Evolutionary conservation across 1,140 invertebrate genomes (phyloP).

Genomic region (Chironomus tepperi): DNA sequence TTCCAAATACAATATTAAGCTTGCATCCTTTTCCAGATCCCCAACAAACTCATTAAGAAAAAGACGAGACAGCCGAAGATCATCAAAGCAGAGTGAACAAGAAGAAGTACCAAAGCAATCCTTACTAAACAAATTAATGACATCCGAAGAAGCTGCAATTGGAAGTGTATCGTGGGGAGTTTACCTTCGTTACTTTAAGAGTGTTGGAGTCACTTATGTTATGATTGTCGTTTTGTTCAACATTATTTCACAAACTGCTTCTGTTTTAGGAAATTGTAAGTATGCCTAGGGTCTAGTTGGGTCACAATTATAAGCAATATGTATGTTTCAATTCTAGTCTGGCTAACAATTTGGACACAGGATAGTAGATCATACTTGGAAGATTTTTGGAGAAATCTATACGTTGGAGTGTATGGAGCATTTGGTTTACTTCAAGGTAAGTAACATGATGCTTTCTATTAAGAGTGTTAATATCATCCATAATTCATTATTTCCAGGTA

Average conservation of each 20-base stretch:
- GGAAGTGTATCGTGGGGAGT: conserved; percentile 47
- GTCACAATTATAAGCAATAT: too few relatives aligned
- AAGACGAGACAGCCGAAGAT: not conserved
- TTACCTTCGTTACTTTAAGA: conserved; percentile 74
- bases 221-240: conserved; percentile 66
- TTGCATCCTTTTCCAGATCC: not conserved
- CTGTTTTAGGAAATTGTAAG: conserved; percentile 64
- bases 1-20: too few relatives aligned
- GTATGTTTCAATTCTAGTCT: conserved; percentile 46
- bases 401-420: conserved; percentile 78
- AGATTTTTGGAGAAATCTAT: conserved; percentile 53
- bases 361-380: conserved; percentile 45
- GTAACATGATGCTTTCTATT: conserved; percentile 29
- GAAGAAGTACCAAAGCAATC: not conserved
- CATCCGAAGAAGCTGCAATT: not conserved
- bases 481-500: not conserved
- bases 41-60: not conserved
- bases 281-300: too few relatives aligned
- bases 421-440: conserved; percentile 76
- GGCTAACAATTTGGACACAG: conserved; percentile 77
- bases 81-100: not conserved
- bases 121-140: not conserved
- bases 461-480: not conserved
- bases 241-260: conserved; percentile 67
- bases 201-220: conserved; percentile 63